These are phyloP conservation scores for Lucinisca nassula DNA, from an alignment of 2,888 invertebrate genomes.

Conservation along the genomic window DNA sequence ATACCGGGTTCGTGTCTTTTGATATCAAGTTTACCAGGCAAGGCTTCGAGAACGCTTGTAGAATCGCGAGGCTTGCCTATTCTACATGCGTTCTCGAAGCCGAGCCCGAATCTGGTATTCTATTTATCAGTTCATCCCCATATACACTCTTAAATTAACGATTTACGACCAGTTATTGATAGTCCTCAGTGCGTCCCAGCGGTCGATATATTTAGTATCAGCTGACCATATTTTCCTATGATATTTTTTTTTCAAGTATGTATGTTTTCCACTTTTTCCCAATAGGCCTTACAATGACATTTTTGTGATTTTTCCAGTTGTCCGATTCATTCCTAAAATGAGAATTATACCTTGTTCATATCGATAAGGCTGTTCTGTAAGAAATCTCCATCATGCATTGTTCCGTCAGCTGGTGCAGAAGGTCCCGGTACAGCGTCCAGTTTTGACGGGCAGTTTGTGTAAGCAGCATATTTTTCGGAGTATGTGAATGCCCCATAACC, in stretches of 20 bases:
- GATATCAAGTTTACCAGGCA: too few relatives aligned
- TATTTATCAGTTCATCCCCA: too few relatives aligned
- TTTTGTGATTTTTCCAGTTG: neutral
- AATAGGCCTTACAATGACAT: neutral
- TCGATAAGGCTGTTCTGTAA: neutral
- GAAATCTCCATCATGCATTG: neutral
- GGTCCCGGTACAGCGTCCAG: neutral
- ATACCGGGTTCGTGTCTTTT: too few relatives aligned
- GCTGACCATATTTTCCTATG: neutral
- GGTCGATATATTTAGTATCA: neutral
- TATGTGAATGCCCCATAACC: neutral
- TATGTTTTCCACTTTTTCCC: neutral
- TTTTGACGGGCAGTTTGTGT: neutral
- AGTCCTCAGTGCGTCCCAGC: neutral
- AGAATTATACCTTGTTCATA: neutral
- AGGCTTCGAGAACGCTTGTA: too few relatives aligned
- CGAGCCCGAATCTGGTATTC: too few relatives aligned
- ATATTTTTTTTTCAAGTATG: neutral
- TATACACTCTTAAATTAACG: too few relatives aligned
- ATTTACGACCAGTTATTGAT: neutral
- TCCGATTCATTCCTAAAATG: neutral
- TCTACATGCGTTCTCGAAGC: too few relatives aligned
- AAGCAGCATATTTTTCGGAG: neutral
- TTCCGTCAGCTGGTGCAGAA: neutral
- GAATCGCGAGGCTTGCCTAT: too few relatives aligned